Conservation (phyloP, 2,113 vertebrate genomes). For the Pseudorasbora parva region DNA sequence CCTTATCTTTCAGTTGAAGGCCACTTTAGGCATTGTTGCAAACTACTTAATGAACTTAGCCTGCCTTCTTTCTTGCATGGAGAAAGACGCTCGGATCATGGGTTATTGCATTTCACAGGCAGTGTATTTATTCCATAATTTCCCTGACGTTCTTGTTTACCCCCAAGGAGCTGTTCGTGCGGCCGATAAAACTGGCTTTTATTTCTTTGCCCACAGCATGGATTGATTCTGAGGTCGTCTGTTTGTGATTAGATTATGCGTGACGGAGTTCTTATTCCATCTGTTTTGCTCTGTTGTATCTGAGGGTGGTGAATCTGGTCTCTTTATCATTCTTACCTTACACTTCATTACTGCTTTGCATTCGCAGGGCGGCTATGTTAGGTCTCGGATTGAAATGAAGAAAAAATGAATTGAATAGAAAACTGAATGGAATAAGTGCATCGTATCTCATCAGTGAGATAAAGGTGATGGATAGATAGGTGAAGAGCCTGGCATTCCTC, state of each 20-base stretch:
- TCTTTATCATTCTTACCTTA: conserved; percentile 14
- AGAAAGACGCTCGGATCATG: neutral
- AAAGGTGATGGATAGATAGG: neutral
- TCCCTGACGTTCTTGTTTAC: conserved; percentile 27
- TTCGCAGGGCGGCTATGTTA: neutral
- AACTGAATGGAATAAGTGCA: neutral
- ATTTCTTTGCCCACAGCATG: conserved; percentile 15
- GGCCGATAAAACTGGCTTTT: conserved; percentile 7
- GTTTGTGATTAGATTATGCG: conserved; percentile 19
- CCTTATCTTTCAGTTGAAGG: neutral
- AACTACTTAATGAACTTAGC: neutral
- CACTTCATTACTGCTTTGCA: conserved; percentile 9
- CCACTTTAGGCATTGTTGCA: neutral
- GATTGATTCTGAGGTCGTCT: conserved; percentile 16
- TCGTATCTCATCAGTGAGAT: neutral
- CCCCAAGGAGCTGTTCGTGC: conserved; percentile 11
- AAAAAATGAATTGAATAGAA: neutral
- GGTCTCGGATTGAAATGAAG: neutral
- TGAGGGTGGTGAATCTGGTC: neutral
- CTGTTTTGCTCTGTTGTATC: conserved; percentile 18
- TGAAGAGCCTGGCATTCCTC: neutral
- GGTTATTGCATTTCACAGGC: conserved; percentile 16
- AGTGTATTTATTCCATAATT: conserved; percentile 22
- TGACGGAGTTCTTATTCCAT: conserved; percentile 5
- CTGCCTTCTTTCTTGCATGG: neutral